phyloP scores from a whole-genome alignment of 2,113 vertebrate genomes.

The Cinclus mexicanus region DNA sequence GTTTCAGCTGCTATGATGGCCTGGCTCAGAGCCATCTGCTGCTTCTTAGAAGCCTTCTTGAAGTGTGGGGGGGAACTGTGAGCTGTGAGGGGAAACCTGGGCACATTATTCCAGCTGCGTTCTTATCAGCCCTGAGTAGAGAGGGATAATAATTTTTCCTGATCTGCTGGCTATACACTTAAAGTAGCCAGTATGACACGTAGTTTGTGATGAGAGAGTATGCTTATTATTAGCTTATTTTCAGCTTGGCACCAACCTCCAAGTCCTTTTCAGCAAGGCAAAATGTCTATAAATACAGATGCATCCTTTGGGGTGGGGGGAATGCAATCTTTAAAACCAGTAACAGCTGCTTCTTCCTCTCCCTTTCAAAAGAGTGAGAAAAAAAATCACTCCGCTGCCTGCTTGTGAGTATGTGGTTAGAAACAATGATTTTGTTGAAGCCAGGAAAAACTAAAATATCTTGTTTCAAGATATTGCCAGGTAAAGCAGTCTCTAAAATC shows the following conservation, averaged over 20 bases:
- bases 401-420: background rate
- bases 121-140: background rate
- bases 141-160: background rate
- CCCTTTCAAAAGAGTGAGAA: background rate
- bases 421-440: background rate
- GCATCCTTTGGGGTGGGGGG: background rate
- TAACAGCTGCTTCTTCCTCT: background rate
- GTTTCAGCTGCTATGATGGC: background rate
- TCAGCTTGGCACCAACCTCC: background rate
- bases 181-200: background rate
- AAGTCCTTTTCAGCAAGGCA: background rate
- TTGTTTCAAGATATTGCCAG: conserved; percentile 43
- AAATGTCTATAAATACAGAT: background rate
- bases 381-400: background rate
- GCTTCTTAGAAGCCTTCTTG: background rate
- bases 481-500: conserved; percentile 35
- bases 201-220: background rate
- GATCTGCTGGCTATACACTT: background rate
- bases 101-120: background rate
- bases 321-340: background rate
- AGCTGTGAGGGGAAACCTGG: background rate
- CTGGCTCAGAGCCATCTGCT: background rate
- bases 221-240: background rate
- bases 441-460: background rate
- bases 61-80: background rate